Conservation (phyloP, 2,113 vertebrate genomes). For the Pterocles burchelli region DNA sequence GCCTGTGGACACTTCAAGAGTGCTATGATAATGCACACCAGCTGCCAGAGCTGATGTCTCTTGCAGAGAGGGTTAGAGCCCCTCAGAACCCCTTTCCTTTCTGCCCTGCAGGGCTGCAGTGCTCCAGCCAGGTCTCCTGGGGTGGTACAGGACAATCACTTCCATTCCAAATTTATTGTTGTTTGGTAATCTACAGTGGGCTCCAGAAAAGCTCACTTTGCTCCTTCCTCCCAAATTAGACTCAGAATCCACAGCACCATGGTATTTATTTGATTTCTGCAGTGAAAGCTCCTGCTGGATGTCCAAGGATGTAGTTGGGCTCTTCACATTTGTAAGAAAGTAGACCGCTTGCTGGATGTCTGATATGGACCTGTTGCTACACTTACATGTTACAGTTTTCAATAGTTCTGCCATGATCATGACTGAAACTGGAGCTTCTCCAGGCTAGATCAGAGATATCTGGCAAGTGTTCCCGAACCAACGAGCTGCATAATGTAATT, state of each 20-base stretch:
- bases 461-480: neutral
- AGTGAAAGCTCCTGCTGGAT: neutral
- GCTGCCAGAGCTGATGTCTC: neutral
- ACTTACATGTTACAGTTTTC: neutral
- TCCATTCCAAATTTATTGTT: neutral
- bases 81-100: neutral
- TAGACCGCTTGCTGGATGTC: neutral
- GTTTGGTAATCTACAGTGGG: neutral
- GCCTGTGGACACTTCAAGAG: neutral
- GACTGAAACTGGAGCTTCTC: neutral
- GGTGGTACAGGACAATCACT: neutral
- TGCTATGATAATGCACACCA: neutral
- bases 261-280: neutral
- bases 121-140: accelerated
- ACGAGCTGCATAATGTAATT: neutral
- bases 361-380: neutral
- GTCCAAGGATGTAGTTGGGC: neutral
- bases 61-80: neutral
- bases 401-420: neutral
- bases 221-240: neutral
- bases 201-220: neutral
- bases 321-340: neutral
- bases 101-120: neutral
- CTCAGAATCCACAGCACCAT: neutral
- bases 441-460: neutral